Conservation (phyloP, 2,797 vertebrate species). For the Eleutherodactylus coqui region DNA sequence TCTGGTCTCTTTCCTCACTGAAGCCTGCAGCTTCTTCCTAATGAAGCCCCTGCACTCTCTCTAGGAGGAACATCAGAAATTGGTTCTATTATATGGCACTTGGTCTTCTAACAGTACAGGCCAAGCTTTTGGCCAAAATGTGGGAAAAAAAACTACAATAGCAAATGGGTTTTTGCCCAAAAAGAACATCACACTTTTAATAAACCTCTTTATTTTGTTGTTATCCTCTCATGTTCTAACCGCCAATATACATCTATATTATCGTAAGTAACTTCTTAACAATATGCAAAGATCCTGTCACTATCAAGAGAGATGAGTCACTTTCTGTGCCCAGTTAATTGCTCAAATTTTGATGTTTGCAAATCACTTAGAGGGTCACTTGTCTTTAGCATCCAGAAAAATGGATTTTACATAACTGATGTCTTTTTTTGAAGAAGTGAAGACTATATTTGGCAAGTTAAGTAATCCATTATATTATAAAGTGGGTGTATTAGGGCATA, state of each 20-base stretch:
- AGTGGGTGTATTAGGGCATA: neutral
- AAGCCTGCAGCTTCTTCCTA: too few species aligned
- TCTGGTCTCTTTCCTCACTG: too few species aligned
- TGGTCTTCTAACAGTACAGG: too few species aligned
- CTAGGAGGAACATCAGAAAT: too few species aligned
- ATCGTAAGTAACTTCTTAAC: neutral
- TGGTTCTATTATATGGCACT: too few species aligned
- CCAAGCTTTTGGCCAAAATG: too few species aligned
- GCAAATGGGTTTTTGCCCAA: too few species aligned
- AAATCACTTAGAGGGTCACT: neutral
- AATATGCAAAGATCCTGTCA: neutral
- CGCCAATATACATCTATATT: neutral
- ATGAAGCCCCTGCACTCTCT: too few species aligned
- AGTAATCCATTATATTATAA: neutral
- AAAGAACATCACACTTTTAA: too few species aligned
- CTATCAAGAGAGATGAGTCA: neutral
- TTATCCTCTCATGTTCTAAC: too few species aligned
- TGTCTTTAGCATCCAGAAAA: neutral
- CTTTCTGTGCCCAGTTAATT: neutral
- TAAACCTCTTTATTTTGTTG: too few species aligned
- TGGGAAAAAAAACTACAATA: too few species aligned
- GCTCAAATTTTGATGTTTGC: neutral
- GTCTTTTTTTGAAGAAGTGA: neutral
- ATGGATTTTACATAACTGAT: neutral
- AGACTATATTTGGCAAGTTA: constrained; percentile 1